Base-by-base conservation (phyloP, 2,888 invertebrate species). In the Abrostola triplasia region DNA sequence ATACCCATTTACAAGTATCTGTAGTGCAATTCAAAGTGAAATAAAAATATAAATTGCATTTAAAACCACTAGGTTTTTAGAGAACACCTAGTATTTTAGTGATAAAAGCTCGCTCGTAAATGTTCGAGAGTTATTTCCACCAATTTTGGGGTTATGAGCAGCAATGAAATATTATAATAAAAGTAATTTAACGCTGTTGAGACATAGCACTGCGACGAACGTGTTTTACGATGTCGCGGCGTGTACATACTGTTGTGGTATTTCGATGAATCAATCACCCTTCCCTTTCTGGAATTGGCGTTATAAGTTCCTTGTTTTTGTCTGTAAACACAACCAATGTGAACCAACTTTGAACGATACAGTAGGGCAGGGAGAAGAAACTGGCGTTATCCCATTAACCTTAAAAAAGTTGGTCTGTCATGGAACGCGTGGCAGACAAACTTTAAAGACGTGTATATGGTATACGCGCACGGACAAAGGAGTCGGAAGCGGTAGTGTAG, bases 201-300 rank as follows among this genome's bases (percentile, higher is more conserved):
- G 65, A 52, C 68, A 13, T 67, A 60, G 66, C 59, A 53, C 68
- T 60, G 40, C 37, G 35, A 42, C 35, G 50, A 24, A 37, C 7
- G 49, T 10, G 6, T 1, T 78, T 78, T 67, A 79, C 67, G 64
- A 70, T 44, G 77, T 61, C 76, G 65, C 62, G 79, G 76, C 73
- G 60, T 61, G 60, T 72, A 59, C 60, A 24, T 36, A 6, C 5
- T 51, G 24, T 24, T 24, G 24, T 24, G 4, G 1, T 24, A 24
- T 24, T 24, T 2, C 1, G 24, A 24, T 24, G 24, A 2, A 24
- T 24, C 24, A 59, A 68, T 61, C 58, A 64, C 40, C 40, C 8
- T 10, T 40, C 7, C 4, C 24, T 24, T 24, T 24, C 24, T 24
- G 1, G 24, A 24, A 2, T 24, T 2, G 1, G 1, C 24, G 24